Conservation (phyloP, 2,797 vertebrate genomes). For the Miichthys miiuy region DNA sequence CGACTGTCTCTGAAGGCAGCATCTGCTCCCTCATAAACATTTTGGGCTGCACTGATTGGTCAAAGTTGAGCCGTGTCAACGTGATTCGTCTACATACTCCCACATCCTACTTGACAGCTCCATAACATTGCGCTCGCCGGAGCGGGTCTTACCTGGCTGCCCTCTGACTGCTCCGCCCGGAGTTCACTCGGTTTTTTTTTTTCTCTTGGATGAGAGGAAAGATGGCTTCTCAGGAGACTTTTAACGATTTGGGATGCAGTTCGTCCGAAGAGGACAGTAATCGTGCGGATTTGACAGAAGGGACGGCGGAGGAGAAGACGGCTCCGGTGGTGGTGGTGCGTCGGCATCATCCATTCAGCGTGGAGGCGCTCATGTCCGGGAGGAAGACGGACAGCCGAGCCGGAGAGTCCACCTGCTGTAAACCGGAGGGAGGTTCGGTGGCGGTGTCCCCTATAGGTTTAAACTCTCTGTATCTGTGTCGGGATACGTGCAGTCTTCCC, state of each 20-base stretch:
- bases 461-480: constrained; percentile 56
- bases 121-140: constrained; percentile 38
- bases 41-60: constrained; percentile 75
- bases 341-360: constrained; percentile 84
- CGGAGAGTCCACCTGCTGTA: constrained; percentile 41
- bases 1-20: constrained; percentile 60
- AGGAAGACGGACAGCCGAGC: constrained; percentile 52
- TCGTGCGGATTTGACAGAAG: constrained; percentile 48
- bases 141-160: constrained; percentile 39
- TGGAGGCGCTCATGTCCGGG: constrained; percentile 85
- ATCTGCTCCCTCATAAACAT: constrained; percentile 38
- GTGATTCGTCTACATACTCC: constrained; percentile 48
- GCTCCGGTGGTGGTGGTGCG: constrained; percentile 47
- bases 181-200: not conserved
- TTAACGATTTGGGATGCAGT: constrained; percentile 58
- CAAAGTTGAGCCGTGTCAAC: constrained; percentile 50
- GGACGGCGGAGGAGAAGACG: constrained; percentile 64
- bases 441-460: constrained; percentile 36
- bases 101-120: constrained; percentile 68
- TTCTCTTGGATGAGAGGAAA: constrained; percentile 27
- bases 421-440: constrained; percentile 34
- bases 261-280: constrained; percentile 75
- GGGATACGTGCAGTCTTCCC: constrained; percentile 65
- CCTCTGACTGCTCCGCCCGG: constrained; percentile 1
- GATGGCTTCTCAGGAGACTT: constrained; percentile 68